phyloP scores from a whole-genome alignment of 2,113 vertebrate genomes.

The Poeciliopsis prolifica region DNA sequence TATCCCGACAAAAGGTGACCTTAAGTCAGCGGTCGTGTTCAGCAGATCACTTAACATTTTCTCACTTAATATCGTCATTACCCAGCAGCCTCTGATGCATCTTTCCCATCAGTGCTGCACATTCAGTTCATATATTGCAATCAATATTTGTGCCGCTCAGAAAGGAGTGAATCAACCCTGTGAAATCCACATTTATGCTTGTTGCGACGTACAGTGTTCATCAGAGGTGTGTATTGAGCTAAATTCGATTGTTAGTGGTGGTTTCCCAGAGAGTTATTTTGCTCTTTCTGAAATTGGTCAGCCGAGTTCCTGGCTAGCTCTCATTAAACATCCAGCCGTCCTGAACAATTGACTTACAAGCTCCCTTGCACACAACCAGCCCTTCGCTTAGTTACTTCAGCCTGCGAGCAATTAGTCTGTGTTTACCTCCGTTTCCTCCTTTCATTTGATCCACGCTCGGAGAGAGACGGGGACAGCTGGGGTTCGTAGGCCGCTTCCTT shows the following conservation, averaged over 20 bases:
- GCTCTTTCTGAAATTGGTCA: conserved; percentile 7
- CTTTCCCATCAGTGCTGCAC: conserved; percentile 62
- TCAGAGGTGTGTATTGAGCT: not conserved
- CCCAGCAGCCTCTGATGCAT: conserved; percentile 37
- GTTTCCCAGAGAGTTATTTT: conserved; percentile 15
- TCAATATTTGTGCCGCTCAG: too few relatives aligned
- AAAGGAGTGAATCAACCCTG: too few relatives aligned
- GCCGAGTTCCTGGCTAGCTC: not conserved
- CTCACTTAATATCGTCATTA: not conserved
- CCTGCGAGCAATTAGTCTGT: conserved; percentile 75
- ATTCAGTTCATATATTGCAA: conserved; percentile 63
- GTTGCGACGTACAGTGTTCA: too few relatives aligned
- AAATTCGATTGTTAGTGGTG: not conserved
- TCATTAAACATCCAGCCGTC: conserved; percentile 12
- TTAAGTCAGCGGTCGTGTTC: conserved; percentile 39
- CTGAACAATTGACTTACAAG: conserved; percentile 25
- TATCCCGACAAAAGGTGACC: conserved; percentile 45
- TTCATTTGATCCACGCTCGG: conserved; percentile 66
- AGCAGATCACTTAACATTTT: not conserved
- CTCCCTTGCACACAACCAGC: conserved; percentile 20
- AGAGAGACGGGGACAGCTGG: conserved; percentile 65
- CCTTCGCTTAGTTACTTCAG: conserved; percentile 42
- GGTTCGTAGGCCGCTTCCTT: conserved; percentile 44
- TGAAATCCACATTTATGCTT: too few relatives aligned
- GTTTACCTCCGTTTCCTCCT: conserved; percentile 75